Conservation (phyloP, 2,113 vertebrate species). For the Anhinga anhinga region DNA sequence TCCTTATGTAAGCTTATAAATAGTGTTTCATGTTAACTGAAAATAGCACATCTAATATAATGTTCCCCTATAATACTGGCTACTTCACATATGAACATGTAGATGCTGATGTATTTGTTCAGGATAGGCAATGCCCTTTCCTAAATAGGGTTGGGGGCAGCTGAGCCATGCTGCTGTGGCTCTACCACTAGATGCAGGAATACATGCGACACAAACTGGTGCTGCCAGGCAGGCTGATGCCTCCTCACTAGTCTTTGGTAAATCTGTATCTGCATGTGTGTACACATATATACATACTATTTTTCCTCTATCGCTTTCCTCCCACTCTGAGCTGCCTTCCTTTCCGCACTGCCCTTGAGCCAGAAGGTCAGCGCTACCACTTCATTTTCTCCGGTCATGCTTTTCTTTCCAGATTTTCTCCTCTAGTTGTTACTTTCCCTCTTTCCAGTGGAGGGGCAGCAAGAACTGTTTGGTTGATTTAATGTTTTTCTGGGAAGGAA, state of each 20-base stretch:
- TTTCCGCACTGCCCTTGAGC: background rate
- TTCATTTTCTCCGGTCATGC: background rate
- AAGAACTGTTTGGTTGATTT: background rate
- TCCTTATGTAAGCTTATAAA: background rate
- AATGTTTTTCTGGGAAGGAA: background rate
- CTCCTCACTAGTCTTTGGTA: background rate
- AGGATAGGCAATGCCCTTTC: background rate
- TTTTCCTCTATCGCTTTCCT: background rate
- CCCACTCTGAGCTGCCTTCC: background rate
- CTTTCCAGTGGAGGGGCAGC: background rate
- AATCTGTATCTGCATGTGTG: background rate
- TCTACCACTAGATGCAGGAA: background rate
- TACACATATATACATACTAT: background rate
- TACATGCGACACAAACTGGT: background rate
- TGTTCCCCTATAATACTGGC: fast-evolving
- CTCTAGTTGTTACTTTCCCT: background rate
- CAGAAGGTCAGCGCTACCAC: background rate
- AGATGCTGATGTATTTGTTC: fast-evolving
- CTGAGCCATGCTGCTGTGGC: background rate
- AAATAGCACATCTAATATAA: background rate
- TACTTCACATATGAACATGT: fast-evolving
- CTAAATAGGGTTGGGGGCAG: background rate
- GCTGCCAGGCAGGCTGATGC: background rate
- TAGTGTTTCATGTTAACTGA: background rate
- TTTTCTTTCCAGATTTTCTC: background rate